Evolutionary conservation across 1,140 invertebrate genomes (phyloP).

Genomic region (Drosophila lowei): DNA sequence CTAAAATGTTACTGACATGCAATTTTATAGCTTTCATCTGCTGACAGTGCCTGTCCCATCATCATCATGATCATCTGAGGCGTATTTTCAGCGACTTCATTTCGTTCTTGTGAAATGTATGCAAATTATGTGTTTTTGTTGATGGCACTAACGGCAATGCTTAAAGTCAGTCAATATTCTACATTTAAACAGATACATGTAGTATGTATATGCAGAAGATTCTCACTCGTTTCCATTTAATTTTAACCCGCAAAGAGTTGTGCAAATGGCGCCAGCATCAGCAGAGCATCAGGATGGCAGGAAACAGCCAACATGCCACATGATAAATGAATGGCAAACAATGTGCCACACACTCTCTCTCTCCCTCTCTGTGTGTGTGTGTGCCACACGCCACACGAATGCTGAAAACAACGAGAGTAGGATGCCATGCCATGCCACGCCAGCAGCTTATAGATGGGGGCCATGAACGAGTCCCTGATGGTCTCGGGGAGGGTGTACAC

Average conservation of each 20-base stretch:
- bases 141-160: not conserved
- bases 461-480: not conserved
- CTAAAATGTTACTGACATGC: conserved; percentile 56
- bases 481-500: not conserved
- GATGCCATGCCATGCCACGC: conserved; percentile 3
- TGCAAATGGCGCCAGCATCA: conserved; percentile 47
- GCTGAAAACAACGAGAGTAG: conserved; percentile 10
- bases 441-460: conserved; percentile 3
- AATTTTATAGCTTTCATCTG: conserved; percentile 45
- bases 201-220: not conserved
- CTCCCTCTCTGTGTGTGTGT: no score
- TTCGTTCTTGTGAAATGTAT: not conserved
- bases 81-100: conserved; percentile 15
- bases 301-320: conserved; percentile 34
- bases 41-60: not conserved
- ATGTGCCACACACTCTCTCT: conserved; percentile 19
- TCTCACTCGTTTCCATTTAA: conserved; percentile 39
- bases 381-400: conserved; percentile 11
- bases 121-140: conserved; percentile 2
- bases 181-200: conserved; percentile 4
- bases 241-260: conserved; percentile 49
- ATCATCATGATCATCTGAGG: not conserved
- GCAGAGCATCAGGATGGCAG: no score
- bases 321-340: conserved; percentile 58
- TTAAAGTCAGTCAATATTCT: conserved; percentile 35